phyloP scores from a whole-genome alignment of 2,113 vertebrate species.

The Microcebus griseorufus region DNA sequence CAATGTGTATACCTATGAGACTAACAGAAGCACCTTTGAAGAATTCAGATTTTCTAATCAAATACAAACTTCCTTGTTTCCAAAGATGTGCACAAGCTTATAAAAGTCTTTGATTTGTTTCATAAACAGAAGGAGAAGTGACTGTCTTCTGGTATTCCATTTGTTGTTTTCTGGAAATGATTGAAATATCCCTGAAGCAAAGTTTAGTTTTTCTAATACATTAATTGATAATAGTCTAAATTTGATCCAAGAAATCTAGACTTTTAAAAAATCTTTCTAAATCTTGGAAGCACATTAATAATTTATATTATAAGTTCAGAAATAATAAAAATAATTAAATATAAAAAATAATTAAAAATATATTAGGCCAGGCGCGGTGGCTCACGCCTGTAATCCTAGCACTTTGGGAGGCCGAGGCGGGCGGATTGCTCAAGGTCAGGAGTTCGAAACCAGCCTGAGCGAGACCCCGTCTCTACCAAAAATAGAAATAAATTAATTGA shows the following conservation, averaged over 20 bases:
- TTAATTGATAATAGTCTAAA: constrained; percentile 18
- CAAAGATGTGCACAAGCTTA: not conserved
- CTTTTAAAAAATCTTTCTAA: not conserved
- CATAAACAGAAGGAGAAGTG: not conserved
- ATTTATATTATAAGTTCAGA: not conserved
- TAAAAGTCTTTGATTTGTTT: constrained; percentile 55
- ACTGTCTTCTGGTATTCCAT: constrained; percentile 10
- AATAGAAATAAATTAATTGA: no score
- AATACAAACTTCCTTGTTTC: constrained; percentile 63
- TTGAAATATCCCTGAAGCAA: constrained; percentile 38
- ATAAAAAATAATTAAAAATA: no score
- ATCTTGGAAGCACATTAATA: not conserved
- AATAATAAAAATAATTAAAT: not conserved
- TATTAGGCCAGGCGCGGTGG: no score
- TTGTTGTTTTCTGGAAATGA: constrained; percentile 42
- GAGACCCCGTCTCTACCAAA: no score
- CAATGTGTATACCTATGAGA: constrained; percentile 79
- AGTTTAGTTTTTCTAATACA: constrained; percentile 42
- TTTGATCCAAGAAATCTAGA: constrained; percentile 41
- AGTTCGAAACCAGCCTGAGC: no score
- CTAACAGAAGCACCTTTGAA: constrained; percentile 67
- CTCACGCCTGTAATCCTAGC: no score
- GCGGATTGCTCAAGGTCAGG: no score
- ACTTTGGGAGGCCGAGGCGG: no score
- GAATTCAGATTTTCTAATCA: constrained; percentile 66